phyloP scores from a whole-genome alignment of 1,140 invertebrate species.

The Holcopasites calliopsidis region DNA sequence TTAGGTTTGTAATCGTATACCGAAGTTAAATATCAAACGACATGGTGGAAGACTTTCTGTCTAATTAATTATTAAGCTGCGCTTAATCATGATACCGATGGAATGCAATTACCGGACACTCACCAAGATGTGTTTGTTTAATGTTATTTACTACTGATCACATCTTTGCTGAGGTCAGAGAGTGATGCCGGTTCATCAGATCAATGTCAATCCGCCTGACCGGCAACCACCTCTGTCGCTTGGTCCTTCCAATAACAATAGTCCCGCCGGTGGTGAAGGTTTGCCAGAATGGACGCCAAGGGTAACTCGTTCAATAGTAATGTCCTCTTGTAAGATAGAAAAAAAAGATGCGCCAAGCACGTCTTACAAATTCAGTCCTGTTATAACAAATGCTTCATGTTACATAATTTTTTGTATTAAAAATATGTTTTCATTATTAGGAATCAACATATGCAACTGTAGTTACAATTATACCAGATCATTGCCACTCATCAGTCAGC shows the following conservation, averaged over 20 bases:
- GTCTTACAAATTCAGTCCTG: too few species aligned
- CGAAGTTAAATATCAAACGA: slow-evolving; percentile 31
- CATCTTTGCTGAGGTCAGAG: slow-evolving; percentile 62
- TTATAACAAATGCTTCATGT: too few species aligned
- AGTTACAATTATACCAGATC: slow-evolving; percentile 73
- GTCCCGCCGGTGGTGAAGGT: slow-evolving; percentile 63
- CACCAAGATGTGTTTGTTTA: slow-evolving; percentile 44
- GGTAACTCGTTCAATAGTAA: slow-evolving; percentile 49
- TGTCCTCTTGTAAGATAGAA: neutral
- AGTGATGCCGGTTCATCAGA: slow-evolving; percentile 75
- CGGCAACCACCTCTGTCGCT: slow-evolving; percentile 71
- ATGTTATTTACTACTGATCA: slow-evolving; percentile 54
- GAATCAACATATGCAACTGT: slow-evolving; percentile 71
- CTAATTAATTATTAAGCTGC: slow-evolving; percentile 24
- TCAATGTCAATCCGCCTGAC: slow-evolving; percentile 75
- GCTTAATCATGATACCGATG: slow-evolving; percentile 42
- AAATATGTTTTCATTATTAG: slow-evolving; percentile 53
- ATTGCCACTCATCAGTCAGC: slow-evolving; percentile 74
- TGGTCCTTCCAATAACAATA: slow-evolving; percentile 68
- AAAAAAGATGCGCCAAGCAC: too few species aligned
- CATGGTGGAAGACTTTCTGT: neutral
- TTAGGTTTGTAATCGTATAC: slow-evolving; percentile 43
- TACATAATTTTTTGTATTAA: neutral
- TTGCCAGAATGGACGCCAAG: slow-evolving; percentile 71
- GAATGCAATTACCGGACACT: slow-evolving; percentile 34